A percentile compares a stretch with the other conserved stretches of the same genome.
Conservation (phyloP, 2,888 invertebrate species). For the Rhingia rostrata region DNA sequence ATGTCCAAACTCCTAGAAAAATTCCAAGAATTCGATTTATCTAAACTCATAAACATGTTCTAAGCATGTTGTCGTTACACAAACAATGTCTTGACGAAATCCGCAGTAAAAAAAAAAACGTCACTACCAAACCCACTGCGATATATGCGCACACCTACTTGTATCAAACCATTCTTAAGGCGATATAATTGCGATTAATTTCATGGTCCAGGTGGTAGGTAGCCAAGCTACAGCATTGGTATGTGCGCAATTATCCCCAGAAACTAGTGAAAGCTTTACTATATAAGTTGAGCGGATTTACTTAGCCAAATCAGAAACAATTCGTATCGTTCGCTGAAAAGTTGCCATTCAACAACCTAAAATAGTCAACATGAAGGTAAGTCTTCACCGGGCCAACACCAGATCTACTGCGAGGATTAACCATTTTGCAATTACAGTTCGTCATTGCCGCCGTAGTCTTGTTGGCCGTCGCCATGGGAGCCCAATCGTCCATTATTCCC, state of each 20-base stretch:
- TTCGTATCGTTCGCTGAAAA: constrained; percentile 33
- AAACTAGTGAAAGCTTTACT: constrained; percentile 2
- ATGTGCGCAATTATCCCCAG: background rate
- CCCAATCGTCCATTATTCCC: constrained; percentile 79
- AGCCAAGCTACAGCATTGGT: background rate
- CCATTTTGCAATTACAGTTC: constrained; percentile 76
- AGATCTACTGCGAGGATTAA: background rate
- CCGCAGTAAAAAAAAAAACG: no score
- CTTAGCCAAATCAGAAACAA: constrained; percentile 42
- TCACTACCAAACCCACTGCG: background rate
- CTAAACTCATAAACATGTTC: no score
- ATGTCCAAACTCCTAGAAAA: no score
- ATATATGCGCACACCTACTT: background rate
- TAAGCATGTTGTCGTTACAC: no score
- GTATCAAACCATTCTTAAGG: background rate
- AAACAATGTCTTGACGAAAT: no score
- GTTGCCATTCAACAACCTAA: constrained; percentile 26
- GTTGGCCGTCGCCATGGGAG: constrained; percentile 80
- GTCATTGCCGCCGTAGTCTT: constrained; percentile 78
- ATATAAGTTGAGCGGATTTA: constrained; percentile 49
- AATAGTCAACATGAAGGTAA: constrained; percentile 64
- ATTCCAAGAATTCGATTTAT: no score
- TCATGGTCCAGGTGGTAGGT: background rate
- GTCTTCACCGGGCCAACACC: background rate
- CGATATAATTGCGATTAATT: background rate